Evolutionary conservation across 2,888 invertebrate species (phyloP).

Genomic region (Loripinus fragilis): DNA sequence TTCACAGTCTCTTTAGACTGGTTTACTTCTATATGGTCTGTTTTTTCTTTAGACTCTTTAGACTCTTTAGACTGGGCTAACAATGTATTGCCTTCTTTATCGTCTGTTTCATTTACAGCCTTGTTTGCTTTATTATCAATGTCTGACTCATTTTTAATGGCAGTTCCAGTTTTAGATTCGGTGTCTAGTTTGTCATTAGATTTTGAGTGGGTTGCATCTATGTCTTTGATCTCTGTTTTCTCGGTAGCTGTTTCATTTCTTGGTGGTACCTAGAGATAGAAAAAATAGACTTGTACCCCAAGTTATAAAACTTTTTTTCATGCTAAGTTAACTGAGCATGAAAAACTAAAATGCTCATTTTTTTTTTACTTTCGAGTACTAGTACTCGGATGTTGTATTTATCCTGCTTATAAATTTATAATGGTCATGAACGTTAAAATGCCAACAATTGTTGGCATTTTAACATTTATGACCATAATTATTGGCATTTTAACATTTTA

Average conservation of each 20-base stretch:
- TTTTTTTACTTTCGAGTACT: no score
- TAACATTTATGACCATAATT: no score
- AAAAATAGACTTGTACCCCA: no score
- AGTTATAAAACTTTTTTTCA: no score
- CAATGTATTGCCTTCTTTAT: not conserved
- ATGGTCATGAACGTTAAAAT: no score
- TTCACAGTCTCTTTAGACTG: not conserved
- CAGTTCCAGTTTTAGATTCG: not conserved
- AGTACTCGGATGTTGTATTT: no score
- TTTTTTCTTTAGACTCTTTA: not conserved
- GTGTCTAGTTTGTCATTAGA: not conserved
- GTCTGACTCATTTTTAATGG: not conserved
- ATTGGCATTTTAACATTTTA: no score
- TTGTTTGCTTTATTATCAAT: not conserved
- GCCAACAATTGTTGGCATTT: no score
- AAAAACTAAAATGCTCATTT: no score
- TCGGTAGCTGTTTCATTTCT: not conserved
- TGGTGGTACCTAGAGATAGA: not conserved
- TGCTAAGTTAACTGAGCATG: no score
- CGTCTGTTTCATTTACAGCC: not conserved
- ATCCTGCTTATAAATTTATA: no score
- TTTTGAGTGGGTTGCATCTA: not conserved
- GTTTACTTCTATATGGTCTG: not conserved
- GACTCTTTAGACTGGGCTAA: not conserved
- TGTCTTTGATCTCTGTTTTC: not conserved